Evolutionary conservation across 1,140 invertebrate genomes (phyloP).

Genomic region (Amyelois transitella): DNA sequence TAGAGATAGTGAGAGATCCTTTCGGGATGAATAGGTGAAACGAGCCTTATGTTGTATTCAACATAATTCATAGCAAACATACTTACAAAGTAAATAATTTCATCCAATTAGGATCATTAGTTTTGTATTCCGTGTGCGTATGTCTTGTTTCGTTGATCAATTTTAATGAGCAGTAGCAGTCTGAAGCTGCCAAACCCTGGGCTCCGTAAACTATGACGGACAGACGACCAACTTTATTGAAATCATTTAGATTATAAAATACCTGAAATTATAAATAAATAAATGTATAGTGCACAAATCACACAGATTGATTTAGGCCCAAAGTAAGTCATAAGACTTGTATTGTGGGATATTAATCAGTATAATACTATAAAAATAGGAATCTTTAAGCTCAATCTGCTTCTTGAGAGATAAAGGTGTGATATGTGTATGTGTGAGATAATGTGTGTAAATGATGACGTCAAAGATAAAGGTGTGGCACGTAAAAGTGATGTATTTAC

Average conservation of each 20-base stretch:
- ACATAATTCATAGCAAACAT: not conserved
- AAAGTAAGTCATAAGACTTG: not conserved
- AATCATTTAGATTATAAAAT: slow-evolving; percentile 78
- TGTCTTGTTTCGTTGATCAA: slow-evolving; percentile 93
- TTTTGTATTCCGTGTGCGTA: slow-evolving; percentile 98
- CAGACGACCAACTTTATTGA: slow-evolving; percentile 87
- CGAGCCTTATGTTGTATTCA: no score
- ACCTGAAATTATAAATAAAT: slow-evolving; percentile 74
- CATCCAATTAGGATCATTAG: slow-evolving; percentile 95
- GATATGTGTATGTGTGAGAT: no score
- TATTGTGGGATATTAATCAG: not conserved
- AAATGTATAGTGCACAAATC: no score
- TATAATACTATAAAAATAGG: no score
- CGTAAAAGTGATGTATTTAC: no score
- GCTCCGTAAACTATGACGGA: slow-evolving; percentile 91
- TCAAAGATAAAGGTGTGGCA: no score
- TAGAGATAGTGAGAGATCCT: no score
- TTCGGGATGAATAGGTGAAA: no score
- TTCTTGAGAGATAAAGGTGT: no score
- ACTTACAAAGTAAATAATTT: slow-evolving; percentile 97
- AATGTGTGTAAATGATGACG: no score
- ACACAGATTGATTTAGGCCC: no score
- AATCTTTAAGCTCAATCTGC: no score
- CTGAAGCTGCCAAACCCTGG: slow-evolving; percentile 87
- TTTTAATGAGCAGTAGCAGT: slow-evolving; percentile 95